phyloP scores from a whole-genome alignment of 2,797 vertebrate species.

The Ceyx erithaca region DNA sequence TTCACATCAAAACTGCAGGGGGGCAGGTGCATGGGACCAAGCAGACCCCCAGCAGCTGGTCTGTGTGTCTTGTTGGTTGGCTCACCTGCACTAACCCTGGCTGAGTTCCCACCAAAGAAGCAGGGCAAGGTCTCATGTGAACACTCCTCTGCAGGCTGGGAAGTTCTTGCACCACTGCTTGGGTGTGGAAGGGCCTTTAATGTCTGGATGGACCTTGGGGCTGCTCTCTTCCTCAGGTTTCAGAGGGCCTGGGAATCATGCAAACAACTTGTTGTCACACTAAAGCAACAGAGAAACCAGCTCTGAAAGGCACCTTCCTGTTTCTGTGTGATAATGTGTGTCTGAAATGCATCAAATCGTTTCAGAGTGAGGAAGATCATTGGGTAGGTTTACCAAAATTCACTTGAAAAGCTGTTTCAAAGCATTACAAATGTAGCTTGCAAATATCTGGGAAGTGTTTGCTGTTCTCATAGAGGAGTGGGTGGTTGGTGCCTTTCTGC shows the following conservation, averaged over 20 bases:
- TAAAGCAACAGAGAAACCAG: background rate
- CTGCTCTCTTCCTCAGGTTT: background rate
- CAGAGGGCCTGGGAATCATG: background rate
- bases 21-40: background rate
- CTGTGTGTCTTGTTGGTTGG: background rate
- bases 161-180: background rate
- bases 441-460: background rate
- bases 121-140: background rate
- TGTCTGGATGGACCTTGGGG: background rate
- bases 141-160: background rate
- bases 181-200: background rate
- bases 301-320: background rate
- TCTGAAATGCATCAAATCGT: background rate
- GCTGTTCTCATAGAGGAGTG: conserved; percentile 3
- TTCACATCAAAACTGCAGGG: background rate
- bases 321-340: background rate
- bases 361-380: background rate
- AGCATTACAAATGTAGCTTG: background rate
- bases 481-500: conserved; percentile 5
- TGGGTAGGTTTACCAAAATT: background rate
- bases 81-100: background rate
- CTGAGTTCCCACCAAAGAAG: background rate
- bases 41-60: background rate
- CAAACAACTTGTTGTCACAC: background rate
- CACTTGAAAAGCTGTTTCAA: background rate